phyloP scores from a whole-genome alignment of 2,888 invertebrate genomes.

The Copidosoma aretas region DNA sequence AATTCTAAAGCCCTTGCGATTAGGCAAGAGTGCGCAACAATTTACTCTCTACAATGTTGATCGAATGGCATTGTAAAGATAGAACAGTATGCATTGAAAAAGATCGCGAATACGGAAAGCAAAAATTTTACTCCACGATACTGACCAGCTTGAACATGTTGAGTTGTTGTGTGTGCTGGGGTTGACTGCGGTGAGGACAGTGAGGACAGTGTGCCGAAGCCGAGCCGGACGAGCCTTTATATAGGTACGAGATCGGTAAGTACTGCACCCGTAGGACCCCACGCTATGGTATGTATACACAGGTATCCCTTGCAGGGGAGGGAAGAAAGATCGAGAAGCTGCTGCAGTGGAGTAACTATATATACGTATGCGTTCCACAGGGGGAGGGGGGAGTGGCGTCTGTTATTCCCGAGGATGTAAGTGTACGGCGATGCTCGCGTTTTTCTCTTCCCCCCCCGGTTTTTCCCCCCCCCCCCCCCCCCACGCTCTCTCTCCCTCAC shows the following conservation, averaged over 20 bases:
- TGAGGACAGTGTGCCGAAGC: conserved; percentile 11
- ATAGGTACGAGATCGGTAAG: conserved; percentile 11
- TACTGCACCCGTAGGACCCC: no score
- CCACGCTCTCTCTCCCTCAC: no score
- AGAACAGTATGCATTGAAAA: neutral
- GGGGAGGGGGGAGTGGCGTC: no score
- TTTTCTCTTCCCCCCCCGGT: conserved; percentile 7
- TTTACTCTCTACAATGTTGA: no score
- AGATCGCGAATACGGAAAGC: neutral
- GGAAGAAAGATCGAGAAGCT: neutral
- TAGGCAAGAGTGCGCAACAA: no score
- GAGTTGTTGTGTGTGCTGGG: conserved; percentile 17
- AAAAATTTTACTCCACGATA: conserved; percentile 33
- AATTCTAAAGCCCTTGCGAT: no score
- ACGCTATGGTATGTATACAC: no score
- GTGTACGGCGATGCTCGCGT: neutral
- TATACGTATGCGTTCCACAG: no score
- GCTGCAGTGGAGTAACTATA: neutral
- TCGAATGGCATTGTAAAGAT: neutral
- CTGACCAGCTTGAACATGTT: conserved; percentile 66
- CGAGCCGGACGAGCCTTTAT: conserved; percentile 29
- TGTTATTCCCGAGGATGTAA: no score
- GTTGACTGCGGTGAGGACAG: neutral
- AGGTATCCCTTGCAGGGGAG: neutral
- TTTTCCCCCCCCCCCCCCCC: neutral